phyloP scores from a whole-genome alignment of 2,888 invertebrate species.

The Cremastinae sp. region DNA sequence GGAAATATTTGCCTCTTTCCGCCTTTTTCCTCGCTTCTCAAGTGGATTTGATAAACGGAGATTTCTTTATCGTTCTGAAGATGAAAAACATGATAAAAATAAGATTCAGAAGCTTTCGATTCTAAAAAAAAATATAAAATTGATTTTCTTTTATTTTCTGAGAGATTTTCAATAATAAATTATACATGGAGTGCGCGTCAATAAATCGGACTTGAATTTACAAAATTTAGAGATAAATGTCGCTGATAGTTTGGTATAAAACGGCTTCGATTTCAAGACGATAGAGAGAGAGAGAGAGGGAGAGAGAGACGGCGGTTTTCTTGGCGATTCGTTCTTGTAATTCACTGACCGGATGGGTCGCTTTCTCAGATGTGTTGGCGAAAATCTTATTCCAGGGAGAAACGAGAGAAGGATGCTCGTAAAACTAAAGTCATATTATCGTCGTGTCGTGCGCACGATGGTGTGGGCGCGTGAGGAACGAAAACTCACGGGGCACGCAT shows the following conservation, averaged over 20 bases:
- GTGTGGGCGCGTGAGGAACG: constrained; percentile 47
- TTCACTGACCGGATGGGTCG: constrained; percentile 35
- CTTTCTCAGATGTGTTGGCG: constrained; percentile 57
- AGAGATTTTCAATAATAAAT: no score
- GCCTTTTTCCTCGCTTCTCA: not conserved
- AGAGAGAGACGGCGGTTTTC: constrained; percentile 47
- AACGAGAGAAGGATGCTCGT: constrained; percentile 59
- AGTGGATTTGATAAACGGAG: not conserved
- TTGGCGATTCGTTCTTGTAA: constrained; percentile 56
- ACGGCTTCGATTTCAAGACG: no score
- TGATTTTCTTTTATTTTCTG: no score
- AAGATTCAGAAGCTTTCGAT: no score
- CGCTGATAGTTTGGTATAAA: no score
- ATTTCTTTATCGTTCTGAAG: not conserved
- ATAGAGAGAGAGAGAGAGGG: no score
- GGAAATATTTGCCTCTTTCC: constrained; percentile 67
- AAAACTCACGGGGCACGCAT: constrained; percentile 39
- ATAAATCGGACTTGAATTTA: no score
- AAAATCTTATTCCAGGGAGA: constrained; percentile 35
- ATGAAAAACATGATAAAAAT: no score
- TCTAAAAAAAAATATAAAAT: no score
- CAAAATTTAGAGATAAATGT: no score
- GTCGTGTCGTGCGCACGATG: constrained; percentile 55
- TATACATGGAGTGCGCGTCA: no score
- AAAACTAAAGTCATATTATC: constrained; percentile 62